Conservation (phyloP, 2,888 invertebrate genomes). For the Parasteatoda lunata region DNA sequence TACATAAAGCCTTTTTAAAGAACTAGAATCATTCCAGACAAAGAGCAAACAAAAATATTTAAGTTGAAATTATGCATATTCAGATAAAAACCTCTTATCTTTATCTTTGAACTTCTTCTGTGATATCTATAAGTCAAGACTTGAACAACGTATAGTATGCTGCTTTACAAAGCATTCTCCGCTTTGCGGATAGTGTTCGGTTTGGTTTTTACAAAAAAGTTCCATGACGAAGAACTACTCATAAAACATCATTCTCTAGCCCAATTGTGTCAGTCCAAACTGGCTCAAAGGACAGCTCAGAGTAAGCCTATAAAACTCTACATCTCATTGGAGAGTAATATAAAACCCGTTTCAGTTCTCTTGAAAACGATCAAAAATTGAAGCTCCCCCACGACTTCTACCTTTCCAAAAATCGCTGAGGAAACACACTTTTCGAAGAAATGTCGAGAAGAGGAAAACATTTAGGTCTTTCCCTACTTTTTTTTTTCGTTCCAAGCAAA, state of each 20-base stretch:
- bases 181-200: too few species aligned
- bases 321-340: slow-evolving; percentile 41
- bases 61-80: too few species aligned
- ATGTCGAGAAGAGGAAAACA: slow-evolving; percentile 36
- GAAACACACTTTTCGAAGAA: slow-evolving; percentile 41
- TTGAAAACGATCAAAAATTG: slow-evolving; percentile 45
- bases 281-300: slow-evolving; percentile 23
- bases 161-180: too few species aligned
- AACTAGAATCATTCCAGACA: too few species aligned
- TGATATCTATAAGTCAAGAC: too few species aligned
- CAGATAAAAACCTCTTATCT: too few species aligned
- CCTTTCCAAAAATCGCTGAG: slow-evolving; percentile 31
- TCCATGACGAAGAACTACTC: too few species aligned
- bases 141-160: too few species aligned
- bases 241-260: slow-evolving; percentile 20
- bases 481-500: slow-evolving; percentile 27
- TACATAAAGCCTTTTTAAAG: too few species aligned
- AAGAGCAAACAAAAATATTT: too few species aligned
- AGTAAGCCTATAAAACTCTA: slow-evolving; percentile 45
- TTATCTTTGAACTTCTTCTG: too few species aligned
- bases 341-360: slow-evolving; percentile 13
- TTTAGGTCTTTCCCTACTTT: slow-evolving; percentile 38
- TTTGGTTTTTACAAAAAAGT: too few species aligned
- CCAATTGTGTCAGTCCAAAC: slow-evolving; percentile 9
- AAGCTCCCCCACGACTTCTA: background rate